These are phyloP conservation scores for Eospalax fontanierii DNA, from an alignment of 2,797 vertebrate genomes.

Conservation along the genomic window DNA sequence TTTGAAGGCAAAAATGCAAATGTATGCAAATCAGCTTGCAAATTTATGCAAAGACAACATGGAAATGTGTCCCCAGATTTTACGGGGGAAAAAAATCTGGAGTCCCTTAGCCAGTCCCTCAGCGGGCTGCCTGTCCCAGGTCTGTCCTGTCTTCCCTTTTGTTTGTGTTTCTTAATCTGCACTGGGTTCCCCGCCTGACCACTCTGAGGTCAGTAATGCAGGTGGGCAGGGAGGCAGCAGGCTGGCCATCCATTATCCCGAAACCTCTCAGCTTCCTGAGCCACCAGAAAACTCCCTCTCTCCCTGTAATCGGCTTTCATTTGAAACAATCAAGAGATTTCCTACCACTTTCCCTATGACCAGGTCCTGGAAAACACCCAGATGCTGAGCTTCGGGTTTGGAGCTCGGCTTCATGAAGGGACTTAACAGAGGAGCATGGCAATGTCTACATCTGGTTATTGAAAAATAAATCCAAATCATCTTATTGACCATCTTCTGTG, in stretches of 20 bases:
- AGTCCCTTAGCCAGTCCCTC: slow-evolving; percentile 78
- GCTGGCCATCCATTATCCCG: slow-evolving; percentile 55
- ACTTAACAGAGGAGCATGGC: slow-evolving; percentile 43
- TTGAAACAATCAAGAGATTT: slow-evolving; percentile 78
- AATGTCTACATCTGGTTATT: slow-evolving; percentile 39
- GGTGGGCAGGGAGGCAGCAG: background rate
- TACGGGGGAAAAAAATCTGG: slow-evolving; percentile 72
- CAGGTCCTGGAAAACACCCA: slow-evolving; percentile 64
- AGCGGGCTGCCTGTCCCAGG: slow-evolving; percentile 80
- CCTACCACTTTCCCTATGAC: slow-evolving; percentile 72
- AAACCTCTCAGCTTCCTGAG: slow-evolving; percentile 64
- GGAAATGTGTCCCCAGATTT: slow-evolving; percentile 84
- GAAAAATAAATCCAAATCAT: slow-evolving; percentile 69
- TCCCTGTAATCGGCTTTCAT: slow-evolving; percentile 77
- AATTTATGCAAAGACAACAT: slow-evolving; percentile 86
- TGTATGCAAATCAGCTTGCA: slow-evolving; percentile 81
- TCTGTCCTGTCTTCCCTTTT: slow-evolving; percentile 79
- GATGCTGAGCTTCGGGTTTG: slow-evolving; percentile 66
- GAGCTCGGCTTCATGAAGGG: slow-evolving; percentile 54
- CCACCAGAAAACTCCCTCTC: slow-evolving; percentile 70
- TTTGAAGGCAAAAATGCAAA: slow-evolving; percentile 86
- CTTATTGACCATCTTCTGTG: slow-evolving; percentile 47
- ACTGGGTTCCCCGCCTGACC: slow-evolving; percentile 69
- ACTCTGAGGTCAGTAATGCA: background rate
- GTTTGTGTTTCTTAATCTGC: slow-evolving; percentile 84